Conservation (phyloP, 2,888 invertebrate species). For the Ormyrus thymus region DNA sequence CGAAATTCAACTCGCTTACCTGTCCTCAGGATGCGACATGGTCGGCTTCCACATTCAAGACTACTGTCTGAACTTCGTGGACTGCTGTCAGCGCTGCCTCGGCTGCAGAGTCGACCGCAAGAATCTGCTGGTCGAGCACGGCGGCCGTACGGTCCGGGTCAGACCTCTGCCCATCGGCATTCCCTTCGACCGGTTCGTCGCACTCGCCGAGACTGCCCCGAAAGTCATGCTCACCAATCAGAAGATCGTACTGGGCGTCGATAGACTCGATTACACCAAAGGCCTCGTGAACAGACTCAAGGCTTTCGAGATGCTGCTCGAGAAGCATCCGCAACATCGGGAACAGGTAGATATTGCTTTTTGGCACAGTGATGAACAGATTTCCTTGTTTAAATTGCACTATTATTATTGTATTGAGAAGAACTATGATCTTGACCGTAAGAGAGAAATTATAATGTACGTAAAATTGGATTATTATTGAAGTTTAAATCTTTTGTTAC, state of each 20-base stretch:
- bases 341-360: constrained; percentile 79
- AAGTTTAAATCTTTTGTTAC: no score
- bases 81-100: constrained; percentile 90
- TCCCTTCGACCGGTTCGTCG: constrained; percentile 90
- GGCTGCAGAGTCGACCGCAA: constrained; percentile 93
- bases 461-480: no score
- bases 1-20: not conserved
- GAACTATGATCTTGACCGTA: no score
- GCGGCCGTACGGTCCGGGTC: constrained; percentile 89
- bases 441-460: no score
- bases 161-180: constrained; percentile 92
- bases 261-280: constrained; percentile 93
- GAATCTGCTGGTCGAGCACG: constrained; percentile 90
- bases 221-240: constrained; percentile 82
- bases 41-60: constrained; percentile 94
- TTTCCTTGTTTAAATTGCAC: no score
- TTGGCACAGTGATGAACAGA: no score
- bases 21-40: constrained; percentile 86
- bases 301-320: constrained; percentile 88
- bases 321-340: constrained; percentile 90
- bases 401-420: no score
- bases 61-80: constrained; percentile 93
- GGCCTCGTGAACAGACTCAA: constrained; percentile 89
- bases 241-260: constrained; percentile 90
- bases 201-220: constrained; percentile 83